Evolutionary conservation across 1,140 invertebrate genomes (phyloP), one percentile per base, ranked within the genome.

Genomic region (Trichonephila clavata): DNA sequence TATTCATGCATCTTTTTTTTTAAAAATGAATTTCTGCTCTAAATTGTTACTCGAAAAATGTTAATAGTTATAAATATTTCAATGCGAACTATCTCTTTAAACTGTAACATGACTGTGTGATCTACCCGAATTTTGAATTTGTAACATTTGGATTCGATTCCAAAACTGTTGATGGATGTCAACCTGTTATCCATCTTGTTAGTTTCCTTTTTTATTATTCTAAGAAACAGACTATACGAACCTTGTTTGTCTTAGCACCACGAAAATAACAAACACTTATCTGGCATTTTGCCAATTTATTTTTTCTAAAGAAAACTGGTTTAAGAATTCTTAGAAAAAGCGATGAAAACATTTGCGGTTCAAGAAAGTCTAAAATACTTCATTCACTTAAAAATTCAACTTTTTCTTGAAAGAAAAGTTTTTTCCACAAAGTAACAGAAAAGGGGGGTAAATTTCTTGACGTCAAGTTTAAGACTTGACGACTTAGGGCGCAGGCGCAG

Each of bases 271-370:
- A 77, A 68, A 77, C 13, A 39, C 5, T 39, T 39, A 4, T 39
- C 18, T 77, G 71, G 71, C 71, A 77, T 77, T 39, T 39, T 77
- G 71, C 71, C 71, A 77, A 39, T 32, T 32, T 39, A 14, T 77
- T 32, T 68, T 77, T 7, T 27, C 32, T 27, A 16, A 32, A 39
- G 27, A 39, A 77, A 77, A 77, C 61, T 39, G 18, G 3, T 18
- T 32, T 4, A 18, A 5, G 13, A 77, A 14, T 5, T 18, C 21
- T 63, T 5, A 63, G 61, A 63, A 18, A 16, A 20, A 32, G 27
- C 21, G 18, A 77, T 20, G 13, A 71, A 32, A 71, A 32, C 71
- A 18, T 18, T 77, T 4, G 24, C 65, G 8, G 65, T n/a, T 68
- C 27, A 63, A 63, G 27, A 77, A 77, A 77, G 32, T 39, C 71